Base-by-base conservation (phyloP, 2,888 invertebrate genomes). In the Copidosoma aretas region DNA sequence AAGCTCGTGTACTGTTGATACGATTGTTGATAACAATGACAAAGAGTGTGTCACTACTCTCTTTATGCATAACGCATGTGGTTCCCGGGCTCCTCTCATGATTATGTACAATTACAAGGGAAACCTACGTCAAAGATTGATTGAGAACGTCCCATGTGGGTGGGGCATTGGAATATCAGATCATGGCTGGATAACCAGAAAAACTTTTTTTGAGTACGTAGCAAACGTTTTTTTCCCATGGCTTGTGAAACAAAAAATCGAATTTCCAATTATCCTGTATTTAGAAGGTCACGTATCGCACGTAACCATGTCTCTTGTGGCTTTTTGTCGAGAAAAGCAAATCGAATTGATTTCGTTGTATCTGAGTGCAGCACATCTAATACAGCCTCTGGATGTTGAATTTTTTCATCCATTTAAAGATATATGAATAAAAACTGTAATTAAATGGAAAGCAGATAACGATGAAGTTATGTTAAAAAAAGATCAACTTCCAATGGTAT, bases 141-240 rank as follows among this genome's bases (percentile, higher is more conserved):
- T 73, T 12, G 56, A 68, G 52, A 74, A 71, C 52, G 74, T 82
- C 56, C 80, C 81, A 60, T 60, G 72, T 71, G 76, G 72, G 15
- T 85, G 83, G 83, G 78, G 78, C 54, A 66, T 82, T 43, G 84
- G 83, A 68, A 80, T 77, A 68, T 81, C 82, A 3, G 83, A 84
- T 17, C 79, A 73, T 61, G 84, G 84, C 10, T 84, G 84, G 85
- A 86, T 82, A 83, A 84, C 79, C 12, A 73, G 76, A 1, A 80
- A 80, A 73, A 78, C 76, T 5, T 84, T 85, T 75, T 83, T 73
- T 71, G 81, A 84, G 73, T 84, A 79, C 71, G 76, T 84, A 10
- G 75, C 78, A 12, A 82, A 83, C 72, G 73, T 81, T 32, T 83
- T 84, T 74, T 68, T 78, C 70, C 79, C 78, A 53, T 84, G 82